A percentile compares a stretch with the other conserved stretches of the same genome.
Evolutionary conservation across 2,888 invertebrate species (phyloP).

Genomic region (Periphyllus acericola): DNA sequence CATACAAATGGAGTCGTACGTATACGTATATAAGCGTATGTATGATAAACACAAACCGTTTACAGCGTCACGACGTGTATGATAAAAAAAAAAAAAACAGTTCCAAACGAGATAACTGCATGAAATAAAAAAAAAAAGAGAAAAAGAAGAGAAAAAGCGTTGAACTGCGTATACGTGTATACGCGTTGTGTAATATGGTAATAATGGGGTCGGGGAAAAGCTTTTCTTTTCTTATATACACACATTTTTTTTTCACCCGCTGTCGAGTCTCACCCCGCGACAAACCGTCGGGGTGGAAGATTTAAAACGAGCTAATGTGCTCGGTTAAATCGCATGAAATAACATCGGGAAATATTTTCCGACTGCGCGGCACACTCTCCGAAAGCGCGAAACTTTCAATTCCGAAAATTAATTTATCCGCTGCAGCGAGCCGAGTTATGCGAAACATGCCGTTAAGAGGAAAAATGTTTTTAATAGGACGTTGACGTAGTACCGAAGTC

Average conservation of each 20-base stretch:
- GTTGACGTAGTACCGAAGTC: neutral
- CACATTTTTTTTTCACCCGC: neutral
- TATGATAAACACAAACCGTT: conserved; percentile 31
- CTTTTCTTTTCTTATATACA: neutral
- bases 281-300: neutral
- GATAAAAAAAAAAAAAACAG: conserved; percentile 20
- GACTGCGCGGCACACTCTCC: neutral
- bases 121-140: neutral
- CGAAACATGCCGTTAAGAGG: neutral
- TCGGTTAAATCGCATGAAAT: neutral
- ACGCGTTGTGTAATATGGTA: neutral
- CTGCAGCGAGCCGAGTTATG: neutral
- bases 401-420: neutral
- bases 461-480: neutral
- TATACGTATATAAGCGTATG: neutral
- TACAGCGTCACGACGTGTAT: conserved; percentile 35
- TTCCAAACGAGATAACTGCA: conserved; percentile 4
- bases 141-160: neutral
- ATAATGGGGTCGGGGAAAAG: neutral
- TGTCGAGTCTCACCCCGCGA: neutral
- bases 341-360: neutral
- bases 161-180: too few relatives aligned
- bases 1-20: conserved; percentile 24
- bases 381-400: neutral
- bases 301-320: conserved; percentile 1